These are phyloP conservation scores for Odontomyia ornata DNA, from an alignment of 2,888 invertebrate genomes.

Conservation along the genomic window DNA sequence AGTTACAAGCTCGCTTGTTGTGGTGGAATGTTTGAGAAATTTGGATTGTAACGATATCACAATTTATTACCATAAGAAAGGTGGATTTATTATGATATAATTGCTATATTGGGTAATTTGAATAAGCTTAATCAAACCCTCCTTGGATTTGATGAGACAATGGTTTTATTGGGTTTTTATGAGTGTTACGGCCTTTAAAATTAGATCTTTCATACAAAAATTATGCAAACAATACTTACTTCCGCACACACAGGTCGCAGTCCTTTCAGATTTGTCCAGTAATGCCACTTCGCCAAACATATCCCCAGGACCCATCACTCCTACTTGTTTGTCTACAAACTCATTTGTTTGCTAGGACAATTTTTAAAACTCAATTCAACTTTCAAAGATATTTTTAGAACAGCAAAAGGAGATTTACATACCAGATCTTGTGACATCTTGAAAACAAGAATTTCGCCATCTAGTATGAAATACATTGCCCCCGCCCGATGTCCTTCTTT, in stretches of 20 bases:
- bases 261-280: conserved; percentile 69
- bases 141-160: neutral
- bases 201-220: too few species aligned
- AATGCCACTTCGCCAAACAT: conserved; percentile 75
- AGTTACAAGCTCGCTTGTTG: conserved; percentile 26
- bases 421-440: conserved; percentile 57
- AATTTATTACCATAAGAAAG: neutral
- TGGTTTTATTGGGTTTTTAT: neutral
- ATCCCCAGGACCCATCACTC: conserved; percentile 68
- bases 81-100: conserved; percentile 4
- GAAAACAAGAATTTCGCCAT: conserved; percentile 66
- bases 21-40: neutral
- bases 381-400: too few species aligned
- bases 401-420: conserved; percentile 28
- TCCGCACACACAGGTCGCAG: conserved; percentile 69
- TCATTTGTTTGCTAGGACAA: conserved; percentile 44
- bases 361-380: neutral
- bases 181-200: neutral
- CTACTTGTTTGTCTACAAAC: conserved; percentile 61
- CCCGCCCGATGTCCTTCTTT: conserved; percentile 70
- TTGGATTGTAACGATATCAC: neutral
- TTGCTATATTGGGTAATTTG: neutral
- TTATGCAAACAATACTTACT: conserved; percentile 60
- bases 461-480: conserved; percentile 72
- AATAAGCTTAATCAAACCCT: neutral